Conservation (phyloP, 2,113 vertebrate genomes). For the Phrynosoma blainvillii region DNA sequence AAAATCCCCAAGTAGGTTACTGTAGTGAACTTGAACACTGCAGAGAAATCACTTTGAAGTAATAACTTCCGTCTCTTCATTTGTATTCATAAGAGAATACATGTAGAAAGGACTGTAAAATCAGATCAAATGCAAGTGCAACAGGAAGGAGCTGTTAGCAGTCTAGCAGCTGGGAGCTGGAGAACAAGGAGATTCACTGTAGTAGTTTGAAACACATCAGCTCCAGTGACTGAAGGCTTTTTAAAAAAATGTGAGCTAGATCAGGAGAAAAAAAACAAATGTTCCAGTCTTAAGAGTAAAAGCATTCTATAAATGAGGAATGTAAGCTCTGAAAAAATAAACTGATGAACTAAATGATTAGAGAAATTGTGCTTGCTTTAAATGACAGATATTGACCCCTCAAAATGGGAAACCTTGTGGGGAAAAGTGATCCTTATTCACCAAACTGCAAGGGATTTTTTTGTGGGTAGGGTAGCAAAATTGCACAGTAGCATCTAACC, state of each 20-base stretch:
- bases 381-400: not conserved
- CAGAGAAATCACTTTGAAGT: not conserved
- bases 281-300: not conserved
- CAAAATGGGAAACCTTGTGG: no score
- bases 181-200: slow-evolving; percentile 12
- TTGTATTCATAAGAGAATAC: slow-evolving; percentile 29
- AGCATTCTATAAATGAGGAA: slow-evolving; percentile 23
- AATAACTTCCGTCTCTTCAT: not conserved
- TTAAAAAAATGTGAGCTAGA: slow-evolving; percentile 24
- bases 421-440: not conserved
- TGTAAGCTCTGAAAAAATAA: not conserved
- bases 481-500: no score
- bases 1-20: not conserved
- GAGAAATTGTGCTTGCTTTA: not conserved
- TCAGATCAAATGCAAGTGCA: not conserved
- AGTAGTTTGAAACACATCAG: slow-evolving; percentile 22
- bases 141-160: slow-evolving; percentile 17
- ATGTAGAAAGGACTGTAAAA: not conserved
- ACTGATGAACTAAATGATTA: not conserved
- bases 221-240: not conserved
- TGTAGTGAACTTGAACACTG: not conserved
- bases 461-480: no score
- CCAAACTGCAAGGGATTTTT: not conserved
- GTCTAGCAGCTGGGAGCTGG: slow-evolving; percentile 33
- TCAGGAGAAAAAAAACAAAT: not conserved